Evolutionary conservation across 2,113 vertebrate species (phyloP).

Genomic region (Laticauda laticaudata): DNA sequence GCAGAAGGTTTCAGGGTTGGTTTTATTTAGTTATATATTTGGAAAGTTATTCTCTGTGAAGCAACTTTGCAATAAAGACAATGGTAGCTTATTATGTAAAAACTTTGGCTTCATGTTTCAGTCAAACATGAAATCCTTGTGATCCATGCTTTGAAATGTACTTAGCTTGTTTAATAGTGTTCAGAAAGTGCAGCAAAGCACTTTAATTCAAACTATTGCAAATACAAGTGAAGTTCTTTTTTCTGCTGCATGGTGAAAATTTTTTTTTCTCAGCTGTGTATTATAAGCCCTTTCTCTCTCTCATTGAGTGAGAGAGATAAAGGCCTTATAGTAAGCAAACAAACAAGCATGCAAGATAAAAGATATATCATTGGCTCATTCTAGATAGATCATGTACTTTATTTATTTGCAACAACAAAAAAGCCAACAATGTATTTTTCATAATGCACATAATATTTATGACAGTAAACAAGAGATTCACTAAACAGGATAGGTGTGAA

Average conservation of each 20-base stretch:
- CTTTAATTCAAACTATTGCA: background rate
- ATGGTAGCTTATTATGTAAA: background rate
- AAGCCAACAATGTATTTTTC: background rate
- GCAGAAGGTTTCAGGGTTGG: background rate
- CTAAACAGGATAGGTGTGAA: background rate
- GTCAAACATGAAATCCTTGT: background rate
- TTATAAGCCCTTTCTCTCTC: background rate
- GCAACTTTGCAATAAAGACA: constrained; percentile 25
- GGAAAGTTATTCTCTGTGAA: background rate
- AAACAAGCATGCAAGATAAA: background rate
- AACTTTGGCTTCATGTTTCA: background rate
- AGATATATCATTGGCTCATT: background rate
- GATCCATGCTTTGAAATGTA: background rate
- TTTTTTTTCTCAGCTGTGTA: background rate
- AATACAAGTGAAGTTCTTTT: background rate
- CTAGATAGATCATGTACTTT: background rate
- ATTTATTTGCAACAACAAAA: background rate
- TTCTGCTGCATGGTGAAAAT: background rate
- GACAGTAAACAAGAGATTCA: background rate
- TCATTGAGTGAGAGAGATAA: background rate
- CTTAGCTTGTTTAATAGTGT: background rate
- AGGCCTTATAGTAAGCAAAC: background rate
- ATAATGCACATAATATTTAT: background rate
- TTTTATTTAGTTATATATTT: background rate
- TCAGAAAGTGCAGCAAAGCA: background rate